A percentile compares a stretch with the other conserved stretches of the same genome.
These are phyloP conservation scores for Oxytorus armatus DNA, from an alignment of 2,888 invertebrate species.

Conservation along the genomic window DNA sequence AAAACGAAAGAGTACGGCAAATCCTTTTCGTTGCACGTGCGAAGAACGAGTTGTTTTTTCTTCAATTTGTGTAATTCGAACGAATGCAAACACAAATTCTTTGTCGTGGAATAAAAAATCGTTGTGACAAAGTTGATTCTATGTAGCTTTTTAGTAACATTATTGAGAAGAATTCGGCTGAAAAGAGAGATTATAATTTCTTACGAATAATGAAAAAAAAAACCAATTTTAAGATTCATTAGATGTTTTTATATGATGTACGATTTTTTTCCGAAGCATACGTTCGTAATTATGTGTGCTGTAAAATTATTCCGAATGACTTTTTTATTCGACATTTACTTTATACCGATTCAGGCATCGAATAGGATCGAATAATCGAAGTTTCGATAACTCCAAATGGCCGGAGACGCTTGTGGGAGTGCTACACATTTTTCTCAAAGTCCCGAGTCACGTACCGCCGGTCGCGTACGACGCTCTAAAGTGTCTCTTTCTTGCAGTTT, in stretches of 20 bases:
- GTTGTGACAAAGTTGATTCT: neutral
- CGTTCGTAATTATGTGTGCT: too few relatives aligned
- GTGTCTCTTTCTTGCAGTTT: conserved; percentile 32
- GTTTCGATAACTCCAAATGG: conserved; percentile 5
- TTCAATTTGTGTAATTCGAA: neutral
- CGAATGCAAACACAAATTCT: neutral
- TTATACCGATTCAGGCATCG: neutral
- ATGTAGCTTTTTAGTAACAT: neutral
- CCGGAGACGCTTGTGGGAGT: conserved; percentile 5
- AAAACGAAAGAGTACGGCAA: neutral
- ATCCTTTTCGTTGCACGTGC: neutral
- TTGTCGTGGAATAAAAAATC: neutral
- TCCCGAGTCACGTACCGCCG: conserved; percentile 38
- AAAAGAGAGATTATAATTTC: too few relatives aligned
- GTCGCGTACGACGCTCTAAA: conserved; percentile 49
- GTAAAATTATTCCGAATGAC: too few relatives aligned
- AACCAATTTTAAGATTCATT: too few relatives aligned
- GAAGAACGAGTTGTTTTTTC: neutral
- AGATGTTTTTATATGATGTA: too few relatives aligned
- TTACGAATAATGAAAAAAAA: too few relatives aligned
- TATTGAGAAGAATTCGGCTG: too few relatives aligned
- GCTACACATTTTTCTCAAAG: conserved; percentile 50
- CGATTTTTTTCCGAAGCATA: too few relatives aligned
- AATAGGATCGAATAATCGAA: neutral
- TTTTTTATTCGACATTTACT: too few relatives aligned